phyloP scores from a whole-genome alignment of 2,888 invertebrate species.

The Diloba caeruleocephala region DNA sequence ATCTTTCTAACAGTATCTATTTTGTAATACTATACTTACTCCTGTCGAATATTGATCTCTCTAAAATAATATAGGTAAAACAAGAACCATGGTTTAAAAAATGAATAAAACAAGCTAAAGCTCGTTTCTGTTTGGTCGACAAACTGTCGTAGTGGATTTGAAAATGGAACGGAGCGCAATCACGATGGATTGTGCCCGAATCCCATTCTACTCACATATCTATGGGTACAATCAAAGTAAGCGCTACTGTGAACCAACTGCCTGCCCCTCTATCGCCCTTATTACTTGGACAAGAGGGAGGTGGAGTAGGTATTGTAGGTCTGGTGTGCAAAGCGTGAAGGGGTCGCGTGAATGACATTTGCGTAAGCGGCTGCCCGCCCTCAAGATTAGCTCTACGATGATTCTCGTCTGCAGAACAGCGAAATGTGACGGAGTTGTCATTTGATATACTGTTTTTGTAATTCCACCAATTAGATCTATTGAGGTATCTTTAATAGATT shows the following conservation, averaged over 20 bases:
- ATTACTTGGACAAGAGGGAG: conserved; percentile 34
- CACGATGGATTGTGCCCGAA: conserved; percentile 72
- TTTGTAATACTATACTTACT: no score
- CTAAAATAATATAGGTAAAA: conserved; percentile 41
- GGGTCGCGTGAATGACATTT: conserved; percentile 82
- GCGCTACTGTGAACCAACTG: conserved; percentile 47
- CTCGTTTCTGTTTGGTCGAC: conserved; percentile 48
- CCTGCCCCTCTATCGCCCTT: conserved; percentile 46
- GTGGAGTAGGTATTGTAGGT: conserved; percentile 53
- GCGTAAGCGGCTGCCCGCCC: conserved; percentile 78
- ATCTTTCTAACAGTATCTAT: no score
- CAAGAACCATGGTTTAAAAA: no score
- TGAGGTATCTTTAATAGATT: no score
- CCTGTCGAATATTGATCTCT: no score
- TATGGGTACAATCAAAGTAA: conserved; percentile 54
- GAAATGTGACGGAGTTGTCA: conserved; percentile 29
- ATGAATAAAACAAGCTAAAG: conserved; percentile 56
- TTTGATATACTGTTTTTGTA: no score
- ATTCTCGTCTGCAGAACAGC: conserved; percentile 61
- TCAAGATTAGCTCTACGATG: conserved; percentile 76
- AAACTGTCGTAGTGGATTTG: conserved; percentile 66
- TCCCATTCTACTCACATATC: conserved; percentile 73
- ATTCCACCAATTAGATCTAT: no score
- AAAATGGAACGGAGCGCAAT: conserved; percentile 76
- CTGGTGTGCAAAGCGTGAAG: conserved; percentile 67